Evolutionary conservation across 2,113 vertebrate species (phyloP).

Genomic region (Macquaria ambigua): DNA sequence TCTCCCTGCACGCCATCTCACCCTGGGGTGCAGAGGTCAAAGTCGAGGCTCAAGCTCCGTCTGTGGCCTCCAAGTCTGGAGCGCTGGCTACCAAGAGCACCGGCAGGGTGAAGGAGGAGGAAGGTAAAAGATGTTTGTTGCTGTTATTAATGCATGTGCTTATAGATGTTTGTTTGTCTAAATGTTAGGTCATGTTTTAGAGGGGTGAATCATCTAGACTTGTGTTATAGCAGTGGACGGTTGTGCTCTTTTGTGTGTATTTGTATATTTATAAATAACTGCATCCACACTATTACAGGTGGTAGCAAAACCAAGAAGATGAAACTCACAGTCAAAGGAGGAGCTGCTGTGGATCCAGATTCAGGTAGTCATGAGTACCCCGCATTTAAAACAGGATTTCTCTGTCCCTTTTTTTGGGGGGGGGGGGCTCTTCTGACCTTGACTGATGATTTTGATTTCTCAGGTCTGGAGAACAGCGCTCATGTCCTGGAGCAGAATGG

Average conservation of each 20-base stretch:
- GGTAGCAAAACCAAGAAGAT: constrained; percentile 95
- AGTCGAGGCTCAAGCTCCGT: constrained; percentile 80
- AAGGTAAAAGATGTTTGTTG: constrained; percentile 83
- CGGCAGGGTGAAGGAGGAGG: constrained; percentile 90
- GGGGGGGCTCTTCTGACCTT: neutral
- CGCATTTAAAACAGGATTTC: neutral
- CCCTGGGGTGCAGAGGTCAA: constrained; percentile 95
- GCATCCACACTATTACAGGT: constrained; percentile 77
- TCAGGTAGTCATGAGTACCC: constrained; percentile 84
- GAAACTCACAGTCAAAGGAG: constrained; percentile 98
- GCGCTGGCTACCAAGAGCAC: constrained; percentile 86
- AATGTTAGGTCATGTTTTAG: neutral
- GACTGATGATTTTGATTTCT: neutral
- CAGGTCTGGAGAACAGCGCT: constrained; percentile 94
- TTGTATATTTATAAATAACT: neutral
- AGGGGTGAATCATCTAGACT: neutral
- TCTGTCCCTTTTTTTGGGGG: neutral
- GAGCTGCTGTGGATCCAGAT: constrained; percentile 96
- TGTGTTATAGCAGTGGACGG: neutral
- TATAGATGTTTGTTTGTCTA: neutral
- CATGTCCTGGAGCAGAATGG: constrained; percentile 96
- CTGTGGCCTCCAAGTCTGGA: constrained; percentile 87
- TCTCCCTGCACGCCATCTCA: constrained; percentile 90
- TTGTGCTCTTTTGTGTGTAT: neutral
- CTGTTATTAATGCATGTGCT: neutral